Base-by-base conservation (phyloP, 2,888 invertebrate genomes). In the Syritta pipiens region DNA sequence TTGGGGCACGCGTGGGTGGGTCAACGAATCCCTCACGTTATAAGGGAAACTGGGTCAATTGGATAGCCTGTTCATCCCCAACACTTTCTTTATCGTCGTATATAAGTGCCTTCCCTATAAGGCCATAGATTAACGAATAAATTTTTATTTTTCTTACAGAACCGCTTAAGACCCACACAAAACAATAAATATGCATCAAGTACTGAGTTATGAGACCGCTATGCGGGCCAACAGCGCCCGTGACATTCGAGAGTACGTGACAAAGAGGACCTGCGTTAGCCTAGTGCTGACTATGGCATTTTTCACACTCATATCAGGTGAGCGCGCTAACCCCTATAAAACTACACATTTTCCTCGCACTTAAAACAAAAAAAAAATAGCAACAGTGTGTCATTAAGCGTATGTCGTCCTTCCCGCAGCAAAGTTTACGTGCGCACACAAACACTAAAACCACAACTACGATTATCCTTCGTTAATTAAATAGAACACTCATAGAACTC, bases 191-290 rank as follows among this genome's bases (percentile, higher is more conserved):
- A 89, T 89, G 89, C 88, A 89, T 85, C 88, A 88, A 82, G 88
- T 89, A 68, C 85, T 89, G 48, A 88, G 88, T 81, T 89, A 88
- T 81, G 89, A 89, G 81, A 88, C 89, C 69, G 87, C 88, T 20
- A 87, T 89, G 82, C 85, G 88, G 83, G 86, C 87, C 72, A 87
- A 86, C 68, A 86, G 84, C 63, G 86, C 86, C 10, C 86, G 88
- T 30, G 88, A 88, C 63, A 85, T 86, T 76, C 86, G 88, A 19
- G 87, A 88, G 81, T 88, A 87, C 76, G 85, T 89, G 37, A 86
- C 86, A 42, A 89, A 87, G 83, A 84, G 89, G 60, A 89, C 88
- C 46, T 89, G 89, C 75, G 84, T 88, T 79, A 86, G 86, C 48
- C 83, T 89, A 22, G 85, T 89, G 26, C 83, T 89, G 63, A 87